These are phyloP conservation scores for Trachelus iudaicus DNA, from an alignment of 2,888 invertebrate genomes.

Conservation along the genomic window DNA sequence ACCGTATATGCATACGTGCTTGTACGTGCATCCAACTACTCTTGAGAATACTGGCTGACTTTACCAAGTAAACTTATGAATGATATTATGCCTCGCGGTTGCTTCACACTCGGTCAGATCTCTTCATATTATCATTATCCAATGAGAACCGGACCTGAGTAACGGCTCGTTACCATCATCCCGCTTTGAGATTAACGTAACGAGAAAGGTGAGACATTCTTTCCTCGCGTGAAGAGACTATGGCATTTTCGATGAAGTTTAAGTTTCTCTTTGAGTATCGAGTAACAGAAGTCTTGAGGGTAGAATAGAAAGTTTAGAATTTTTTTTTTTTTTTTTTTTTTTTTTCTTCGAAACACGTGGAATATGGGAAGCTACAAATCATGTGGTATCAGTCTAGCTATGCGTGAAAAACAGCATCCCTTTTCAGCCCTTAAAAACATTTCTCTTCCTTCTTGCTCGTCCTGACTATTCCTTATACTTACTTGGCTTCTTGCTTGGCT, in stretches of 20 bases:
- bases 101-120: slow-evolving; percentile 40
- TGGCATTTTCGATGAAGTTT: not conserved
- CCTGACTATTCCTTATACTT: not conserved
- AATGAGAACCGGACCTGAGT: slow-evolving; percentile 37
- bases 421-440: not conserved
- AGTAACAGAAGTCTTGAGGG: not conserved
- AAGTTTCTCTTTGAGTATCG: not conserved
- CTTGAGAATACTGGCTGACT: slow-evolving; percentile 3
- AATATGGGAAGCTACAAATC: slow-evolving; percentile 22
- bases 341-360: slow-evolving; percentile 4
- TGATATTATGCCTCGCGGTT: slow-evolving; percentile 42
- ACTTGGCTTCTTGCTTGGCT: not conserved
- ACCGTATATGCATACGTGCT: not conserved
- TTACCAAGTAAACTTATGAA: slow-evolving; percentile 33
- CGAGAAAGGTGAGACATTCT: not conserved
- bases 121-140: slow-evolving; percentile 44
- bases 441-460: slow-evolving; percentile 2
- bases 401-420: not conserved
- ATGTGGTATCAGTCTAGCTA: slow-evolving; percentile 20
- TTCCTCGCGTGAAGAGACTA: not conserved
- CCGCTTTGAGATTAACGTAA: not conserved
- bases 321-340: not conserved
- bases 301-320: not conserved
- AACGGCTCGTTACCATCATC: slow-evolving; percentile 26
- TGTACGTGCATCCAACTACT: not conserved